Evolutionary conservation across 2,113 vertebrate species (phyloP).

Genomic region (Furnarius figulus): DNA sequence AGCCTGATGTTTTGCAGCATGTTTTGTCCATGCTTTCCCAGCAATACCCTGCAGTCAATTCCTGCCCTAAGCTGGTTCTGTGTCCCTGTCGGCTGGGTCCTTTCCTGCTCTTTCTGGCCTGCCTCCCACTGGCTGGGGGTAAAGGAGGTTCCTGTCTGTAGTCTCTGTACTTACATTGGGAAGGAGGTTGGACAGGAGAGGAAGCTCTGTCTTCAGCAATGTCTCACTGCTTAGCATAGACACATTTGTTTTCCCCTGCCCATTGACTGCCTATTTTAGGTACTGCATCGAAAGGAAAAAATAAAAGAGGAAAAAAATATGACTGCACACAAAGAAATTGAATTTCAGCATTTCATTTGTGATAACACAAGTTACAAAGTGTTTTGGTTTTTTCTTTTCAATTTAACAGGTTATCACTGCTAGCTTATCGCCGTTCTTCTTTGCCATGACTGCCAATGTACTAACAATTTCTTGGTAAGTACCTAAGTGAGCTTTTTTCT

Average conservation of each 20-base stretch:
- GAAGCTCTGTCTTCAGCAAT: background rate
- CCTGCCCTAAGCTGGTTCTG: background rate
- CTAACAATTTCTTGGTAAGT: conserved; percentile 85
- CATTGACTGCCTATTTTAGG: background rate
- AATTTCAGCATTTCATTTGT: background rate
- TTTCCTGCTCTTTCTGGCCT: background rate
- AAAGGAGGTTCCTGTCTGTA: background rate
- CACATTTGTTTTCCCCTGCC: background rate
- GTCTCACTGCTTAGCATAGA: background rate
- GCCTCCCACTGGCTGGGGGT: background rate
- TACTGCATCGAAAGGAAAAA: background rate
- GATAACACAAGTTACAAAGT: background rate
- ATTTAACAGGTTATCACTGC: conserved; percentile 83
- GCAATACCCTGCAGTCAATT: background rate
- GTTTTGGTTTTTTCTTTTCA: background rate
- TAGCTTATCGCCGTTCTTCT: conserved; percentile 81
- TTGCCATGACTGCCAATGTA: conserved; percentile 75
- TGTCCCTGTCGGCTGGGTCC: background rate
- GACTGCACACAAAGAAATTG: background rate
- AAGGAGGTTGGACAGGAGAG: background rate
- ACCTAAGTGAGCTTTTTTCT: background rate
- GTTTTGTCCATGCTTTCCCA: background rate
- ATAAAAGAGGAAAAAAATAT: background rate
- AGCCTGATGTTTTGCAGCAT: background rate
- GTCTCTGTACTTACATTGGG: background rate